Base-by-base conservation (phyloP, 2,888 invertebrate species). In the Agonopterix subpropinquella region DNA sequence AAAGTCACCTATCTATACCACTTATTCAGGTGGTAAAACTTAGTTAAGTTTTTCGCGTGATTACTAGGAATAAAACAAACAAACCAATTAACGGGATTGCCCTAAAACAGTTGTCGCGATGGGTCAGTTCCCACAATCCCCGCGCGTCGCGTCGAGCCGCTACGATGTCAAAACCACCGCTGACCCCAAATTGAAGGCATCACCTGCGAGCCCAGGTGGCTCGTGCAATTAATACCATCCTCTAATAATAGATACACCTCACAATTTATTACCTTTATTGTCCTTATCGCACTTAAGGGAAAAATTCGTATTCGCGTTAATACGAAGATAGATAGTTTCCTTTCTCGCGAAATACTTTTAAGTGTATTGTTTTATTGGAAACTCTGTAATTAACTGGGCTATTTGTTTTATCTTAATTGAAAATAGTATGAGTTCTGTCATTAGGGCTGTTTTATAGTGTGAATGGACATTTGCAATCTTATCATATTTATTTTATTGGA, bases 151-250 rank as follows among this genome's bases (percentile, higher is more conserved):
- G 36, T 10, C 41, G 41, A 65, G 68, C 67, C 68, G 63, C 60
- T 57, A 60, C 67, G 65, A 67, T 74, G 75, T 77, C 77, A 78
- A 77, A 78, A 70, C 70, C 73, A 68, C 65, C 68, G 69, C 72
- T 81, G 84, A 83, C 86, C 84, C 84, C 77, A 84, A 85, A 81
- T 70, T 70, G 70, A 62, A 66, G 57, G 57, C 69, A 73, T 79
- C 87, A 87, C 87, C 86, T 87, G 85, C 84, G 68, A 55, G 64
- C 77, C 85, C 86, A 86, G 86, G 85, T 86, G 86, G 78, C 56
- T 41, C 51, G 61, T 70, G 79, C 83, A 83, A 82, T 84, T 82
- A 82, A 84, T 80, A 79, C 67, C 74, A 74, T 78, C 77, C 70
- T 75, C 77, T 71, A 75, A 71, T 81, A 84, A 76, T 77, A 79